These are phyloP conservation scores for Lasioglossum albipes DNA, from an alignment of 1,140 invertebrate genomes.

Conservation along the genomic window DNA sequence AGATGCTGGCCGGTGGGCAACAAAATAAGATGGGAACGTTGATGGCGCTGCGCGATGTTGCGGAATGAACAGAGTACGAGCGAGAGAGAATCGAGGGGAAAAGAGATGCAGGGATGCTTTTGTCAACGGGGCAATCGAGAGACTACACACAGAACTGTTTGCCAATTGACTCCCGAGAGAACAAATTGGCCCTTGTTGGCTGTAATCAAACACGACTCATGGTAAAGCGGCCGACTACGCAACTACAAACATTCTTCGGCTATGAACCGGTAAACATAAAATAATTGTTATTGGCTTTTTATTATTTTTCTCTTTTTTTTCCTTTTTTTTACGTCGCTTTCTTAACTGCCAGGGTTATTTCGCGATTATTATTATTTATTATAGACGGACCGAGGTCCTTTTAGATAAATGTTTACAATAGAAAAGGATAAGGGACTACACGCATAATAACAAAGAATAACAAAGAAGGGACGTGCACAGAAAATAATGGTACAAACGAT, in stretches of 20 bases:
- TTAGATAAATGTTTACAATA: no score
- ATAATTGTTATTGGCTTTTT: no score
- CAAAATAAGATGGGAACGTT: not conserved
- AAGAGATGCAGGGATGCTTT: not conserved
- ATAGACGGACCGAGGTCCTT: no score
- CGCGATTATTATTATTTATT: no score
- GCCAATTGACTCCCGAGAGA: slow-evolving; percentile 52
- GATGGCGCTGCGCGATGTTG: not conserved
- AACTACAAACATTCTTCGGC: not conserved
- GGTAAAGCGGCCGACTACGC: slow-evolving; percentile 28
- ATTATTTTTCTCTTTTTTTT: no score
- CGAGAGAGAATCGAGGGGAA: not conserved
- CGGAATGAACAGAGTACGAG: not conserved
- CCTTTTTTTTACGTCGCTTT: no score
- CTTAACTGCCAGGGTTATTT: no score
- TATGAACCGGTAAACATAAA: not conserved
- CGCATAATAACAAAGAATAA: no score
- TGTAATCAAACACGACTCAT: slow-evolving; percentile 25
- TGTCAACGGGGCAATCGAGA: slow-evolving; percentile 37
- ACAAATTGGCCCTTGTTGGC: slow-evolving; percentile 52
- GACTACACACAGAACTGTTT: slow-evolving; percentile 58
- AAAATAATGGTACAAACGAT: no score
- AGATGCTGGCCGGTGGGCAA: no score
- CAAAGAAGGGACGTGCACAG: no score
- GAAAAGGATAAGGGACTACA: no score